Conservation (phyloP, 2,888 invertebrate genomes). For the Aelia acuminata region DNA sequence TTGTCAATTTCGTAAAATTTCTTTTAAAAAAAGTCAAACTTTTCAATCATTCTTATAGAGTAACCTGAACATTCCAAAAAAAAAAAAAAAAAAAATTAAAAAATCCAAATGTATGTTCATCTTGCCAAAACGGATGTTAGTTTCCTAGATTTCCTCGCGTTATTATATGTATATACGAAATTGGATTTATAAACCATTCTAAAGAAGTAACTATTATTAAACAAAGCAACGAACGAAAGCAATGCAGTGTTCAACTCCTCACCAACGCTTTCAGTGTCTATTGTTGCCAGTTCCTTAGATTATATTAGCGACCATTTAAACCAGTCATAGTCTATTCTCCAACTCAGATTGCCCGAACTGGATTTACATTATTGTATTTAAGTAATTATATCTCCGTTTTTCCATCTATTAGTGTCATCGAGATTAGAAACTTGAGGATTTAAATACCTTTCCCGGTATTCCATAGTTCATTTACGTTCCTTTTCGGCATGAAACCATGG, state of each 20-base stretch:
- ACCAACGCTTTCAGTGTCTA: neutral
- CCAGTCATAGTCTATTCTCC: neutral
- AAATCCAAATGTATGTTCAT: no score
- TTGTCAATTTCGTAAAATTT: no score
- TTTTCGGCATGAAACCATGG: no score
- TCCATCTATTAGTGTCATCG: constrained; percentile 27
- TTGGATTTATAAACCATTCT: no score
- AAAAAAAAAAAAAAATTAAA: no score
- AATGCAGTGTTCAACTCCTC: neutral
- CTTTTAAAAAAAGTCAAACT: no score
- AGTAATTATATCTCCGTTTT: constrained; percentile 21
- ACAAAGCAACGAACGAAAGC: neutral
- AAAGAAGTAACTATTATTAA: no score
- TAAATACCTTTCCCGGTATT: neutral
- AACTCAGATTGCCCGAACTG: constrained; percentile 17
- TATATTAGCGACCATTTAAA: neutral
- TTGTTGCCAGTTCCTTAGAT: neutral
- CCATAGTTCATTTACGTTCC: neutral
- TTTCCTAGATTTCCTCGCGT: no score
- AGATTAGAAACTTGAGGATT: neutral
- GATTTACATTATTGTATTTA: constrained; percentile 17
- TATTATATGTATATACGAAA: no score
- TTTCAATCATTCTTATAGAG: no score
- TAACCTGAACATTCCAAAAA: no score
- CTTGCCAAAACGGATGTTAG: no score